Evolutionary conservation across 2,113 vertebrate genomes (phyloP).

Genomic region (Alethe castanea): DNA sequence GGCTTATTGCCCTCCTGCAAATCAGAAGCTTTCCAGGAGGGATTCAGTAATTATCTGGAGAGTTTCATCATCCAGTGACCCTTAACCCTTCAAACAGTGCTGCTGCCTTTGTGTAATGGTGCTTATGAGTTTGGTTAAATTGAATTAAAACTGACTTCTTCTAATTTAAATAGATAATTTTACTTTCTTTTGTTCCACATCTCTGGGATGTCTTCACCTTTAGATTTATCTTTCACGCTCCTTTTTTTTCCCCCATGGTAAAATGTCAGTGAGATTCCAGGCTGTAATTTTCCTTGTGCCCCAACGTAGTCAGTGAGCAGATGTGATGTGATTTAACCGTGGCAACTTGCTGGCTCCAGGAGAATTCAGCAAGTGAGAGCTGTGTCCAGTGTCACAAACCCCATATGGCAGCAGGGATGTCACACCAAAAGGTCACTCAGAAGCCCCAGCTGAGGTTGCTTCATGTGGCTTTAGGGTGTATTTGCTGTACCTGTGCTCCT

Average conservation of each 20-base stretch:
- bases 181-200: not conserved
- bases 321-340: not conserved
- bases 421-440: not conserved
- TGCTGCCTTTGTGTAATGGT: not conserved
- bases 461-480: not conserved
- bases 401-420: not conserved
- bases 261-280: not conserved
- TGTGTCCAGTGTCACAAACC: not conserved
- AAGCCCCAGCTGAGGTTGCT: not conserved
- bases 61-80: not conserved
- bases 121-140: not conserved
- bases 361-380: not conserved
- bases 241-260: not conserved
- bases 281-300: not conserved
- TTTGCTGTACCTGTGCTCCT: not conserved
- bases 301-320: not conserved
- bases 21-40: not conserved
- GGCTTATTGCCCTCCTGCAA: not conserved
- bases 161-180: not conserved
- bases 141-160: not conserved
- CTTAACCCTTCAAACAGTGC: not conserved
- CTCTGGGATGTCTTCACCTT: not conserved
- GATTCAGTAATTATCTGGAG: not conserved
- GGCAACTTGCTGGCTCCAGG: not conserved
- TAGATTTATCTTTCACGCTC: not conserved